Conservation (phyloP, 2,888 invertebrate species). For the Sylvicola cinctus region DNA sequence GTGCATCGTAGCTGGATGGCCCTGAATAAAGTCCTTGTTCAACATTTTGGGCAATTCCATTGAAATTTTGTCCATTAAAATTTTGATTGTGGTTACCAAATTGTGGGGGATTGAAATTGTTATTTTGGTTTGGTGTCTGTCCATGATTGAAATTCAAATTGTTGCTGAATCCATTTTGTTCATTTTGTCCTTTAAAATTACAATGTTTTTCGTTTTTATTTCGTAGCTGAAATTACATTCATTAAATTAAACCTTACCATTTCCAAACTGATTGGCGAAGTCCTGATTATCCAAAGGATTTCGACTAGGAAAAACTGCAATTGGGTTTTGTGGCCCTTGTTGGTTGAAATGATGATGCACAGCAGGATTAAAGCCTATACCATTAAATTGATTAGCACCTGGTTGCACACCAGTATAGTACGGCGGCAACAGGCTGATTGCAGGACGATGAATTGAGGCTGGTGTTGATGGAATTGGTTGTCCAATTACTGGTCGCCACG, state of each 20-base stretch:
- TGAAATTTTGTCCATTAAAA: not conserved
- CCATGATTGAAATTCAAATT: not conserved
- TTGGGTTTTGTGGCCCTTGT: not conserved
- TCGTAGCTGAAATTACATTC: too few species aligned
- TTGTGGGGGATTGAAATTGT: not conserved
- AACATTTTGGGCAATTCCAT: not conserved
- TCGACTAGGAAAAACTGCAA: not conserved
- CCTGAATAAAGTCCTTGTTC: slow-evolving; percentile 5
- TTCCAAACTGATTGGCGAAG: too few species aligned
- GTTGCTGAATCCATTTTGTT: too few species aligned
- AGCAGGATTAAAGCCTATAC: not conserved
- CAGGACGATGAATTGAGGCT: not conserved
- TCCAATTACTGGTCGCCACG: not conserved
- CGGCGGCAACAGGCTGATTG: not conserved
- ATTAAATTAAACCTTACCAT: too few species aligned
- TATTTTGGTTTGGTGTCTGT: not conserved
- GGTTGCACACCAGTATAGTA: not conserved
- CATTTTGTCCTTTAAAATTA: too few species aligned
- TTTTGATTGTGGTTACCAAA: not conserved
- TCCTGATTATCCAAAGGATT: not conserved
- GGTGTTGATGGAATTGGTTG: slow-evolving; percentile 1
- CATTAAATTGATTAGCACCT: not conserved
- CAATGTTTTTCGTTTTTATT: too few species aligned
- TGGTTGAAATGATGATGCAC: not conserved
- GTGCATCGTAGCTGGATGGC: slow-evolving; percentile 5